Percentiles rank a stretch among this genome's conserved stretches.
These are phyloP conservation scores for Hypena proboscidalis DNA, from an alignment of 2,888 invertebrate species.

Conservation along the genomic window DNA sequence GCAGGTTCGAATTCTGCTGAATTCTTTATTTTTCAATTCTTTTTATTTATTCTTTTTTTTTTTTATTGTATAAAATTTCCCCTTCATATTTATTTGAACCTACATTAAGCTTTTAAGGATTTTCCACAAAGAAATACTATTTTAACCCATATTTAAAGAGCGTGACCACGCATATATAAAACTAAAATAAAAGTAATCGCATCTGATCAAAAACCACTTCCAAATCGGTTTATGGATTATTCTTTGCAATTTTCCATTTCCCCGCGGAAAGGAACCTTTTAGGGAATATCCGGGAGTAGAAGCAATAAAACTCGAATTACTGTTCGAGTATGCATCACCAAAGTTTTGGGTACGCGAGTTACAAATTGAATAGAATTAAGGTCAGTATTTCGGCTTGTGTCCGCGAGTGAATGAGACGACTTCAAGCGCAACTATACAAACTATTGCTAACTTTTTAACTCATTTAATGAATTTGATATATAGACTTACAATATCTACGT, in stretches of 20 bases:
- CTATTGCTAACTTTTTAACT: slow-evolving; percentile 18
- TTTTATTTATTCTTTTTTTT: too few relatives aligned
- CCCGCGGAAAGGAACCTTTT: slow-evolving; percentile 61
- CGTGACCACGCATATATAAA: slow-evolving; percentile 7
- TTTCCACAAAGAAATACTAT: neutral
- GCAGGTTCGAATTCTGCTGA: too few relatives aligned
- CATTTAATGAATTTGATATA: neutral
- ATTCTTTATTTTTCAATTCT: too few relatives aligned
- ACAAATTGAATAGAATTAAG: slow-evolving; percentile 83
- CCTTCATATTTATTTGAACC: too few relatives aligned
- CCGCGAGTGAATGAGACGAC: slow-evolving; percentile 41
- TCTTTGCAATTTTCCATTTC: slow-evolving; percentile 51
- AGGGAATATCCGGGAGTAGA: slow-evolving; percentile 64
- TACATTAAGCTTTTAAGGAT: too few relatives aligned
- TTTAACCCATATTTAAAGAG: neutral
- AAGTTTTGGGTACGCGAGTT: slow-evolving; percentile 80
- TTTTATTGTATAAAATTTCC: too few relatives aligned
- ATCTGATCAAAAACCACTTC: slow-evolving; percentile 43
- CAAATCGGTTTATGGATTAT: slow-evolving; percentile 46
- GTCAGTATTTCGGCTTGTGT: slow-evolving; percentile 56
- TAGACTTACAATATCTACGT: too few relatives aligned
- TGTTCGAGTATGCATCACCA: slow-evolving; percentile 78
- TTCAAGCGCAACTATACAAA: slow-evolving; percentile 39
- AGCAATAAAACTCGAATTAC: slow-evolving; percentile 82
- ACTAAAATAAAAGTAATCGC: too few relatives aligned